phyloP scores from a whole-genome alignment of 2,113 vertebrate species.

The Hoplias malabaricus region DNA sequence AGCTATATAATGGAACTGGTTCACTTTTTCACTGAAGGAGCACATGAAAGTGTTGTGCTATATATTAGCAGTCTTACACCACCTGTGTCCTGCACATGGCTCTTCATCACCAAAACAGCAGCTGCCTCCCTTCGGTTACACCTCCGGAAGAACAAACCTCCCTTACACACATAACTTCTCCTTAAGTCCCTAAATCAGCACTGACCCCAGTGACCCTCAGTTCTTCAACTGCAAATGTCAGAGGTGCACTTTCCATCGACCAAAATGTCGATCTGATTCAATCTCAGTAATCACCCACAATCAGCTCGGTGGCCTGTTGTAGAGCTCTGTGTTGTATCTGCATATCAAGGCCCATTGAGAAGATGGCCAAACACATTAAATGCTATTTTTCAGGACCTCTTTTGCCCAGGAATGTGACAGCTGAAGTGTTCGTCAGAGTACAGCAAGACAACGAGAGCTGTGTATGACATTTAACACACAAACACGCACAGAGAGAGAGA shows the following conservation, averaged over 20 bases:
- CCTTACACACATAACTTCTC: slow-evolving; percentile 70
- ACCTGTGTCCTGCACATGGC: not conserved
- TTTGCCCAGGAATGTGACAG: slow-evolving; percentile 64
- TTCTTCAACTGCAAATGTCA: slow-evolving; percentile 71
- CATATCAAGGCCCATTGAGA: slow-evolving; percentile 71
- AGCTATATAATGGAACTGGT: too few species aligned
- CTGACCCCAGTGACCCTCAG: slow-evolving; percentile 63
- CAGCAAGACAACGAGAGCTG: slow-evolving; percentile 10
- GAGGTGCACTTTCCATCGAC: slow-evolving; percentile 67
- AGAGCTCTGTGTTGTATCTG: slow-evolving; percentile 72
- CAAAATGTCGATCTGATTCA: slow-evolving; percentile 71
- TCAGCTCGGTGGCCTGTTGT: slow-evolving; percentile 61
- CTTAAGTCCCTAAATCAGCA: slow-evolving; percentile 70
- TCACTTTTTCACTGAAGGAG: too few species aligned
- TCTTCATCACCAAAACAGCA: not conserved
- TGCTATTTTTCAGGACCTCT: slow-evolving; percentile 60
- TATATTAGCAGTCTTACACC: too few species aligned
- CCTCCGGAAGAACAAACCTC: slow-evolving; percentile 13
- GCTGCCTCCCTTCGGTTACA: not conserved
- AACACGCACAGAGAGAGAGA: too few species aligned
- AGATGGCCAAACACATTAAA: slow-evolving; percentile 69
- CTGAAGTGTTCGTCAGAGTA: slow-evolving; percentile 64
- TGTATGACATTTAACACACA: not conserved
- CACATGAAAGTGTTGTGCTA: too few species aligned
- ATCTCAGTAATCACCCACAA: slow-evolving; percentile 51